Evolutionary conservation across 2,888 invertebrate species (phyloP).

Genomic region (Polia nebulosa): DNA sequence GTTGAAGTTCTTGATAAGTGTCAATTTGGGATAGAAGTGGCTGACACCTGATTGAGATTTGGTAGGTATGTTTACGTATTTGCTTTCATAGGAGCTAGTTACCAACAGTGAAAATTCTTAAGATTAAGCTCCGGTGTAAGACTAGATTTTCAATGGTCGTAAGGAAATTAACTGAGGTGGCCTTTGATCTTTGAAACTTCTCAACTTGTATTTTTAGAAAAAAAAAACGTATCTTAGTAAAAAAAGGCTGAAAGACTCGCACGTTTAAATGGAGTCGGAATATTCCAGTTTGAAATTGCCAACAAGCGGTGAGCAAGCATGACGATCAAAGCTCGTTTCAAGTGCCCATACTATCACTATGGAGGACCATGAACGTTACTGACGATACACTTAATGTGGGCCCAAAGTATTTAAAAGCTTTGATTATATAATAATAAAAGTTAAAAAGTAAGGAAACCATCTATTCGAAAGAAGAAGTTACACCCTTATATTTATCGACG

Average conservation of each 20-base stretch:
- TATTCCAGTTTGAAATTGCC: background rate
- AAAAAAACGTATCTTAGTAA: background rate
- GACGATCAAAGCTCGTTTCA: no score
- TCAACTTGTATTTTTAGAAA: background rate
- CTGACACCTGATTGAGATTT: slow-evolving; percentile 4
- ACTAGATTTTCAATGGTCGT: background rate
- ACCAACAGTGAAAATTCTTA: no score
- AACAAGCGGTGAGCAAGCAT: background rate
- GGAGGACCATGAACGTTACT: no score
- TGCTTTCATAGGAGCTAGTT: background rate
- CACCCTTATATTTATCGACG: background rate
- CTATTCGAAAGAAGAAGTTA: no score
- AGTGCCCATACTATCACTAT: no score
- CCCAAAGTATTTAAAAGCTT: no score
- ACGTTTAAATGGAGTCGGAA: background rate
- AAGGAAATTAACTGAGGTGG: no score
- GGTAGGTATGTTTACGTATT: background rate
- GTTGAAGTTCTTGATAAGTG: slow-evolving; percentile 18
- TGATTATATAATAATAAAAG: no score
- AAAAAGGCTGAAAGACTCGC: background rate
- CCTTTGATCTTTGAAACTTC: background rate
- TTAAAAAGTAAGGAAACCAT: no score
- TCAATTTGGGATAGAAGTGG: background rate
- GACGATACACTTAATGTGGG: no score
- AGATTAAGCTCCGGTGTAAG: no score